Conservation (phyloP, 1,140 invertebrate genomes). For the Pteromalus puparum region DNA sequence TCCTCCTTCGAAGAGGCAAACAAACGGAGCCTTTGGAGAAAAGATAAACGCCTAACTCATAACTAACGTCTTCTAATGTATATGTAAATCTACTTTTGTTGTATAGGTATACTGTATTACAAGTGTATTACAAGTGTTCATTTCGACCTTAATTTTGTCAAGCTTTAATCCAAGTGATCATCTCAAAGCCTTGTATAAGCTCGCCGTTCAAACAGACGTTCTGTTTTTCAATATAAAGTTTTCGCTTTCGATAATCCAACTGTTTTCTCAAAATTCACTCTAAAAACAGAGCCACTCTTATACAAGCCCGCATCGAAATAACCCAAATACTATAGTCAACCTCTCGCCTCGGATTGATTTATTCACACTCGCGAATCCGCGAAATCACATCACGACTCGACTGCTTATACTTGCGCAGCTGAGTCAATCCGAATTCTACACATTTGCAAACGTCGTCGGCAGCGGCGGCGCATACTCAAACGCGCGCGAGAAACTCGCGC, state of each 20-base stretch:
- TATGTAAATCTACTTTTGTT: not conserved
- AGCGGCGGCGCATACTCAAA: not conserved
- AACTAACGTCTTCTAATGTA: not conserved
- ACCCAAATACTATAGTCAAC: no score
- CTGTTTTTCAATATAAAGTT: no score
- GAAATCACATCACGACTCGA: not conserved
- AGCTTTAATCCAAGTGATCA: no score
- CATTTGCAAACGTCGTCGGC: not conserved
- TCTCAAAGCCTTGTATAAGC: no score
- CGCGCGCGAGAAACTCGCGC: constrained; percentile 14
- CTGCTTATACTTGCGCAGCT: not conserved
- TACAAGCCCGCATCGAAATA: no score
- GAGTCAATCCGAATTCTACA: constrained; percentile 23
- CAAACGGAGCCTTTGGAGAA: not conserved
- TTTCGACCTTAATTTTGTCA: not conserved
- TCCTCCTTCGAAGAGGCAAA: not conserved
- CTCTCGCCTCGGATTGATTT: constrained; percentile 1
- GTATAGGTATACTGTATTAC: not conserved
- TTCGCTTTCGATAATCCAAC: no score
- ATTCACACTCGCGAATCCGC: not conserved
- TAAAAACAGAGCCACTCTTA: no score
- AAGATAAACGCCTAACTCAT: not conserved
- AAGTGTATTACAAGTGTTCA: no score
- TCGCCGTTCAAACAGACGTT: no score
- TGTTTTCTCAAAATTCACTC: no score